Percentiles rank a stretch among this genome's conserved stretches.
These are phyloP conservation scores for Drosophila pallidifrons DNA, from an alignment of 1,140 invertebrate species.

Conservation along the genomic window DNA sequence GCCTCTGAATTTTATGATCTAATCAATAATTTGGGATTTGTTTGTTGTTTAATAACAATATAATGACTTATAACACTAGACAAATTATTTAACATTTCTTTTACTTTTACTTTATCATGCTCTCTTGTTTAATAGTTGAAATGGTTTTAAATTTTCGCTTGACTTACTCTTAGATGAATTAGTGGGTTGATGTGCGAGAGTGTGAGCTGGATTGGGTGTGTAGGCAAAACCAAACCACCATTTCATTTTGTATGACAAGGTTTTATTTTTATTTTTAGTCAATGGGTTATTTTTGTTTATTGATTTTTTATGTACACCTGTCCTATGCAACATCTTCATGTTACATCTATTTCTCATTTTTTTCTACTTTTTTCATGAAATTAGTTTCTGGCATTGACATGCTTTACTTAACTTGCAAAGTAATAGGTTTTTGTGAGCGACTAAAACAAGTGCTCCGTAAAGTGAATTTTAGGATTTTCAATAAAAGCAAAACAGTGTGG, in stretches of 20 bases:
- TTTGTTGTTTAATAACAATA: too few relatives aligned
- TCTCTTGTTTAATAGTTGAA: too few relatives aligned
- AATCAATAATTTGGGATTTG: too few relatives aligned
- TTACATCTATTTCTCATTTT: neutral
- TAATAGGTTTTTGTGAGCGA: too few relatives aligned
- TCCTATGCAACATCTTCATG: neutral
- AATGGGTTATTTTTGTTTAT: constrained; percentile 72
- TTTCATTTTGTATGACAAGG: constrained; percentile 45
- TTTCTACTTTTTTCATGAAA: neutral
- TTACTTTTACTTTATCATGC: too few relatives aligned
- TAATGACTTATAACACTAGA: too few relatives aligned
- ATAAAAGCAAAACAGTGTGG: too few relatives aligned
- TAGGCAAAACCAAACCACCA: constrained; percentile 15
- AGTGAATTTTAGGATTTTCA: too few relatives aligned
- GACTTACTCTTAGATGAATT: constrained; percentile 58
- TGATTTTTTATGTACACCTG: constrained; percentile 48
- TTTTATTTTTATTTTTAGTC: constrained; percentile 72
- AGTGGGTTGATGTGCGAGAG: neutral
- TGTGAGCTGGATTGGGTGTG: constrained; percentile 10
- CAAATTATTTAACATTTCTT: too few relatives aligned
- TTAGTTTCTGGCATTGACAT: neutral
- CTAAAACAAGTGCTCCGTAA: too few relatives aligned
- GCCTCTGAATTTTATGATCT: too few relatives aligned
- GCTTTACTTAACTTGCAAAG: neutral
- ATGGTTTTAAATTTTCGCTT: constrained; percentile 59